Evolutionary conservation across 2,888 invertebrate genomes (phyloP), one percentile per base, ranked within the genome.

Genomic region (Unio delphinus): DNA sequence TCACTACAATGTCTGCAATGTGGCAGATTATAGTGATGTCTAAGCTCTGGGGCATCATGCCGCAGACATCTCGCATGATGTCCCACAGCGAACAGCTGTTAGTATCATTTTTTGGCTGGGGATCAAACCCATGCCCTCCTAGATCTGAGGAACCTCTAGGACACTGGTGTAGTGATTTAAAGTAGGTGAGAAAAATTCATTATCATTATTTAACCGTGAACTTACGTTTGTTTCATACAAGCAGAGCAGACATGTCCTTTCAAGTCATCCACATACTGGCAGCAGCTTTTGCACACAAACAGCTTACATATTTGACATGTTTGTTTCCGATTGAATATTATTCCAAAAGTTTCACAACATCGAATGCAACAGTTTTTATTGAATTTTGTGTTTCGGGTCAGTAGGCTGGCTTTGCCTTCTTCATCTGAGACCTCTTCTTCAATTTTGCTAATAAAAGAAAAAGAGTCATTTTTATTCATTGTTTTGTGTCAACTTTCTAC

Each of bases 221-320:
- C 83, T 84, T 77, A 90, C 90, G 75, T 78, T 73, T 89, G 85
- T 70, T 87, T 86, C 26, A 82, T 69, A 75, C 90, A 90, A 55
- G 85, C 84, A 56, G 81, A 79, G 74, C 90, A 90, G 55, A 84
- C 73, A 75, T 89, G 88, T 2, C 81, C 79, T 64, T 88, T 87
- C 15, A 76, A 73, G 20, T 80, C 73, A 7, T 80, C 72, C 57
- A 83, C 81, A 68, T 85, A 87, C 28, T 72, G 65, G 17, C 86
- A 78, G 76, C 90, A 90, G 26, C 79, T 81, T 65, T 89, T 86
- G 79, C 90, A 90, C 64, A 90, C 83, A 72, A 78, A 83, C 59
- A 86, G 84, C 4, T 84, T 70, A 75, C 90, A 90, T 20, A 68
- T 67, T 55, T 76, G 71, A 76, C 90, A 90, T 11, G 77, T 71